Percentiles rank a stretch among this genome's conserved stretches.
phyloP scores from a whole-genome alignment of 1,140 invertebrate species.

The Pseudomyrmex cubaensis region DNA sequence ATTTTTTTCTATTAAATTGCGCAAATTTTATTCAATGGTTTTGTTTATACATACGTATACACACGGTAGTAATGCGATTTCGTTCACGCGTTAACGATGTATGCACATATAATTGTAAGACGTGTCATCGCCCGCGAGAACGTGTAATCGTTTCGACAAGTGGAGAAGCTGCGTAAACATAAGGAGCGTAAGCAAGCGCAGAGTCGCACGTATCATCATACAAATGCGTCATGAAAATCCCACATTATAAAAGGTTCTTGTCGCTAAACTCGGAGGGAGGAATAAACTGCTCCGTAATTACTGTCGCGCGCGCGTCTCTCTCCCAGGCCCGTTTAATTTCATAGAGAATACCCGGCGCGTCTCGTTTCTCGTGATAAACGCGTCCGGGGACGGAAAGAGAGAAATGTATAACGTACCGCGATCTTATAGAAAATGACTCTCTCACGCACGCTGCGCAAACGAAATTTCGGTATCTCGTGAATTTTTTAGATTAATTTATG shows the following conservation, averaged over 20 bases:
- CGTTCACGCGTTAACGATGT: background rate
- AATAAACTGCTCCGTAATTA: constrained; percentile 50
- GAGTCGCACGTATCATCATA: background rate
- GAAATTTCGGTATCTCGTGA: too few relatives aligned
- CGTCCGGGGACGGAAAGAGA: background rate
- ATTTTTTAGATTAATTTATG: too few relatives aligned
- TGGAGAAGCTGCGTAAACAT: background rate
- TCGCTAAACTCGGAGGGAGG: constrained; percentile 16
- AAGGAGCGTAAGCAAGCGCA: background rate
- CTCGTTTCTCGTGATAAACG: constrained; percentile 45
- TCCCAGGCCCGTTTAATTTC: constrained; percentile 42
- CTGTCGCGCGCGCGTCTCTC: constrained; percentile 44
- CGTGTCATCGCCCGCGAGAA: background rate
- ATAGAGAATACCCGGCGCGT: constrained; percentile 32
- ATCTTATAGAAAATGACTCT: constrained; percentile 27
- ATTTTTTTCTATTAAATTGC: background rate
- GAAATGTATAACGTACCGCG: constrained; percentile 2
- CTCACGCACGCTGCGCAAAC: background rate
- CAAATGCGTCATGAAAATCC: constrained; percentile 24
- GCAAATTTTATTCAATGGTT: background rate
- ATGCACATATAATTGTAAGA: too few relatives aligned
- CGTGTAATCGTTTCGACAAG: constrained; percentile 4
- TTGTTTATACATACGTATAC: too few relatives aligned
- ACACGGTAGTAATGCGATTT: too few relatives aligned
- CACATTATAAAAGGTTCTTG: constrained; percentile 23